phyloP scores from a whole-genome alignment of 1,140 invertebrate genomes.

The Bombus consobrinus region DNA sequence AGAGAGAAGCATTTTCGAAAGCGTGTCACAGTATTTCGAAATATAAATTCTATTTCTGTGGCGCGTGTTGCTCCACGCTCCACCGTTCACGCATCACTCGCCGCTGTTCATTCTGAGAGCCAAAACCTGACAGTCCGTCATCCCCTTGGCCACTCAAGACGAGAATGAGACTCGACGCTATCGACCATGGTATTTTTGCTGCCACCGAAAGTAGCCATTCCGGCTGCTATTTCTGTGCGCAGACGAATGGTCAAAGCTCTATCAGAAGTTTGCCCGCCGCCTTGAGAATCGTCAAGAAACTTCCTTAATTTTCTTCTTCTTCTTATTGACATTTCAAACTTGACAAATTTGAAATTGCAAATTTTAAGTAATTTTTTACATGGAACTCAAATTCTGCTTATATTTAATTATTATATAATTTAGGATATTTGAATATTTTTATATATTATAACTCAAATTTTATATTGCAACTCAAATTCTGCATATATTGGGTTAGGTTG shows the following conservation, averaged over 20 bases:
- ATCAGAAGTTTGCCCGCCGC: neutral
- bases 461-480: too few relatives aligned
- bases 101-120: slow-evolving; percentile 73
- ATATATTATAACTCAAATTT: too few relatives aligned
- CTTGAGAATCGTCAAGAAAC: too few relatives aligned
- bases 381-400: too few relatives aligned
- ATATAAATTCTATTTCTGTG: slow-evolving; percentile 76
- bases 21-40: slow-evolving; percentile 44
- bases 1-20: neutral
- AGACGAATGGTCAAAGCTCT: slow-evolving; percentile 2
- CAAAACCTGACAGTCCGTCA: slow-evolving; percentile 79
- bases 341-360: too few relatives aligned
- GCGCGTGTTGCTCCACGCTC: slow-evolving; percentile 73
- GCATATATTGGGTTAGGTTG: too few relatives aligned
- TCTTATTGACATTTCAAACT: too few relatives aligned
- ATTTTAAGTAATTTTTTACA: too few relatives aligned
- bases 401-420: too few relatives aligned
- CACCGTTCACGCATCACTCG: slow-evolving; percentile 78
- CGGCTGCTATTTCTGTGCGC: slow-evolving; percentile 24
- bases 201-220: slow-evolving; percentile 49
- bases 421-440: too few relatives aligned
- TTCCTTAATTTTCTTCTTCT: too few relatives aligned
- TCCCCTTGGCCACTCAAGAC: slow-evolving; percentile 71
- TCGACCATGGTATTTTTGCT: slow-evolving; percentile 68
- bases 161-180: slow-evolving; percentile 69